phyloP scores from a whole-genome alignment of 2,113 vertebrate species.

The Amblyornis subalaris region DNA sequence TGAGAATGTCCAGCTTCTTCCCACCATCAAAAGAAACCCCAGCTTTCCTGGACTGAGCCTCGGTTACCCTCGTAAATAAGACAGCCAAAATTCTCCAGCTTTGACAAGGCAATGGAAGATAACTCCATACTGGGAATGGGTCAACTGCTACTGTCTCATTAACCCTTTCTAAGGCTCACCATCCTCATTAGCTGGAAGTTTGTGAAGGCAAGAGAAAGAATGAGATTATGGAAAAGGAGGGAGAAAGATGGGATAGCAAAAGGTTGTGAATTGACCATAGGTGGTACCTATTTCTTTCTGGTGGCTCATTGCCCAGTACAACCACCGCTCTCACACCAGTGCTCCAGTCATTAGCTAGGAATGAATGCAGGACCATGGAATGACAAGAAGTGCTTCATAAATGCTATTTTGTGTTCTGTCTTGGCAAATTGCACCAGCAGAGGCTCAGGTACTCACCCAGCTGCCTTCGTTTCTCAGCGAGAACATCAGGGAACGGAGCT shows the following conservation, averaged over 20 bases:
- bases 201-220: not conserved
- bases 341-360: not conserved
- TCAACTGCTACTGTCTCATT: not conserved
- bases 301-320: not conserved
- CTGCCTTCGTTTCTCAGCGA: constrained; percentile 59
- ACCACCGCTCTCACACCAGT: not conserved
- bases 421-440: constrained; percentile 19
- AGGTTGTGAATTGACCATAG: not conserved
- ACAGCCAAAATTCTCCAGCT: not conserved
- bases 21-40: not conserved
- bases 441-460: constrained; percentile 62
- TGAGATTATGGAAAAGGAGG: not conserved
- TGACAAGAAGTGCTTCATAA: constrained; percentile 8
- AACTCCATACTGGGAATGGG: not conserved
- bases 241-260: not conserved
- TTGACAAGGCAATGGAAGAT: not conserved
- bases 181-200: not conserved
- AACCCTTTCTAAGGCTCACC: not conserved
- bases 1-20: not conserved
- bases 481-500: constrained; percentile 65
- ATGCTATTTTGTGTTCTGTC: constrained; percentile 6
- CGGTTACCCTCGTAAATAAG: not conserved
- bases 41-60: not conserved
- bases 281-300: not conserved
- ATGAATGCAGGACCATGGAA: constrained; percentile 33